Conservation (phyloP, 2,113 vertebrate genomes). For the Dicrurus megarhynchus region DNA sequence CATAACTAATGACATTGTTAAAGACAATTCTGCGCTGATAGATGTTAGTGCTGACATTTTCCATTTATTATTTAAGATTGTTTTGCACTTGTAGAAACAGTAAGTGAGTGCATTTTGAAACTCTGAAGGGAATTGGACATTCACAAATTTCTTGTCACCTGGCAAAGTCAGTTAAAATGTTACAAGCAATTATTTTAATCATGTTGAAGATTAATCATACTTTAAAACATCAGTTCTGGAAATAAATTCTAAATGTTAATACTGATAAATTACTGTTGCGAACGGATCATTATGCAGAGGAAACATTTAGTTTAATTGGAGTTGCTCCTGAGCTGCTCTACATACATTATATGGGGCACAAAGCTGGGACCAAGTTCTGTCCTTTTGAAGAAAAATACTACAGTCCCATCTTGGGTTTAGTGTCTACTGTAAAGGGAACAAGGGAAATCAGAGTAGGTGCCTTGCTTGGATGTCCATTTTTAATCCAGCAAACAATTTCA, state of each 20-base stretch:
- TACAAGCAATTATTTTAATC: constrained; percentile 53
- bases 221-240: constrained; percentile 17
- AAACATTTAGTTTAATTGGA: constrained; percentile 45
- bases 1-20: neutral
- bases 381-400: neutral
- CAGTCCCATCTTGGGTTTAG: neutral
- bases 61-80: constrained; percentile 21
- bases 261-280: neutral
- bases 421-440: neutral
- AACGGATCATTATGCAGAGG: constrained; percentile 32
- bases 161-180: constrained; percentile 27
- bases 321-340: neutral
- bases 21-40: neutral
- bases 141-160: constrained; percentile 46
- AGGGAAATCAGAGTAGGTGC: neutral
- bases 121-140: constrained; percentile 16
- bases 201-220: constrained; percentile 30
- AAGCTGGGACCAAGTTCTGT: neutral
- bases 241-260: constrained; percentile 52
- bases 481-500: neutral
- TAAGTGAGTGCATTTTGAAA: neutral
- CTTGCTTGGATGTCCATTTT: neutral
- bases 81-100: constrained; percentile 11
- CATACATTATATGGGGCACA: neutral
- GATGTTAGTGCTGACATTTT: constrained; percentile 16